These are phyloP conservation scores for Eutolmus rufibarbis DNA, from an alignment of 2,888 invertebrate genomes.

Conservation along the genomic window DNA sequence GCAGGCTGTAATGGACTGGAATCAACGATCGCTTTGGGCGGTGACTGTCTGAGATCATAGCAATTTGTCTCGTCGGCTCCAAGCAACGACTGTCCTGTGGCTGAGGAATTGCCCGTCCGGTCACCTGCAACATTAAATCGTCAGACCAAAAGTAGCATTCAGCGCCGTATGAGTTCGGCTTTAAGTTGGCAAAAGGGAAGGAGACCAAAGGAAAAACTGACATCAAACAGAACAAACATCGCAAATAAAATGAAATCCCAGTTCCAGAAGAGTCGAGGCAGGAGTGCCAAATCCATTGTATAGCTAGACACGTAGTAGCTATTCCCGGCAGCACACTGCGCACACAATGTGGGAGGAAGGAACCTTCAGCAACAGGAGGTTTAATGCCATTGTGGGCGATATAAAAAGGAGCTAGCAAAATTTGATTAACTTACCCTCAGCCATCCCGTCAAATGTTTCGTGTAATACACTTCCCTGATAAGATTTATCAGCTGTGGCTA, in stretches of 20 bases:
- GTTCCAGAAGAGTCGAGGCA: neutral
- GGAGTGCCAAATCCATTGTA: neutral
- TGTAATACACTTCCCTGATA: constrained; percentile 60
- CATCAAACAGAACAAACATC: neutral
- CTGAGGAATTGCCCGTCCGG: constrained; percentile 56
- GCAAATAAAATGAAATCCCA: constrained; percentile 8
- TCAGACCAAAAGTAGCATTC: neutral
- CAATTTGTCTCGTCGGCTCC: constrained; percentile 59
- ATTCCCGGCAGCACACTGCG: neutral
- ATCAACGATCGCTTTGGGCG: constrained; percentile 92
- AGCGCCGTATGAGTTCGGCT: neutral
- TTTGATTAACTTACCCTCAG: constrained; percentile 56
- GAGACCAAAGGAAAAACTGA: neutral
- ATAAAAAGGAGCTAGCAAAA: neutral
- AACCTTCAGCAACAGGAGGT: constrained; percentile 8
- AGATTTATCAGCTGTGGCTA: constrained; percentile 54
- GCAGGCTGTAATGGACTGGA: constrained; percentile 90
- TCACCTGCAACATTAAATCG: constrained; percentile 55
- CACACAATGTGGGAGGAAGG: neutral
- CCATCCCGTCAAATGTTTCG: constrained; percentile 62
- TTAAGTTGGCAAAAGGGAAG: neutral
- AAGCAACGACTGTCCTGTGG: constrained; percentile 54
- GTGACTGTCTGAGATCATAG: constrained; percentile 68
- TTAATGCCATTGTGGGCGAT: neutral
- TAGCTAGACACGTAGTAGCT: neutral